Evolutionary conservation across 30 jellyfish, hydroid and myxozoan species (phyloP).

Genomic region (Hydra vulgaris): DNA sequence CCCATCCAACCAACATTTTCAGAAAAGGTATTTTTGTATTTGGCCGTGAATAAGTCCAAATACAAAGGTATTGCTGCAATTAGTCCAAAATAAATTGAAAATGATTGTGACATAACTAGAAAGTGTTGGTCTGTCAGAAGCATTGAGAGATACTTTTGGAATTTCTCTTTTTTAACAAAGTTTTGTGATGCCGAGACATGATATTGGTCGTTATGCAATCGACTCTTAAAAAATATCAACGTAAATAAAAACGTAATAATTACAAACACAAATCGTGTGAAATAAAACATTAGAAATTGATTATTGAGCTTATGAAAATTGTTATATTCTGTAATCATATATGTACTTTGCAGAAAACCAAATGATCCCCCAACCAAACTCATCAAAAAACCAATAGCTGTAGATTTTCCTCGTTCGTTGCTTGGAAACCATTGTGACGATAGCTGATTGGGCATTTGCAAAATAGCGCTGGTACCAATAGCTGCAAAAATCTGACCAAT

Average conservation of each 20-base stretch:
- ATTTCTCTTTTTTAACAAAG: conserved; percentile 14
- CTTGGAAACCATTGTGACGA: conserved; percentile 90
- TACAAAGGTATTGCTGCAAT: conserved; percentile 29
- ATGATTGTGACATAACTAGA: conserved; percentile 48
- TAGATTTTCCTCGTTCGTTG: conserved; percentile 73
- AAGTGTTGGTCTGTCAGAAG: conserved; percentile 41
- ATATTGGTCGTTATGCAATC: too few species aligned
- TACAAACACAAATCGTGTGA: conserved; percentile 46
- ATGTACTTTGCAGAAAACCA: conserved; percentile 74
- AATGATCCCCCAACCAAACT: conserved; percentile 67
- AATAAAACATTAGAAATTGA: conserved; percentile 32
- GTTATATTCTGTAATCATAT: conserved; percentile 28
- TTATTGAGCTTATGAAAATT: conserved; percentile 20
- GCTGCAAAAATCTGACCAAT: conserved; percentile 74
- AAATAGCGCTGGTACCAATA: conserved; percentile 46
- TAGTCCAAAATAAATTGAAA: conserved; percentile 45
- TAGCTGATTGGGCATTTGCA: conserved; percentile 64
- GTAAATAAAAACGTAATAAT: conserved; percentile 20
- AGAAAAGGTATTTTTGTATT: conserved; percentile 18
- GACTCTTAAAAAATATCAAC: conserved; percentile 20
- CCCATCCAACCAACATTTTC: conserved; percentile 82
- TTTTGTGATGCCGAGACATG: conserved; percentile 44
- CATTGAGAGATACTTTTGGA: conserved; percentile 18
- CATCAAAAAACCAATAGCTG: conserved; percentile 73
- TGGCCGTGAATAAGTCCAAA: conserved; percentile 27